These are phyloP conservation scores for Caenorhabditis uteleia DNA, from an alignment of 2,888 invertebrate genomes.

Conservation along the genomic window DNA sequence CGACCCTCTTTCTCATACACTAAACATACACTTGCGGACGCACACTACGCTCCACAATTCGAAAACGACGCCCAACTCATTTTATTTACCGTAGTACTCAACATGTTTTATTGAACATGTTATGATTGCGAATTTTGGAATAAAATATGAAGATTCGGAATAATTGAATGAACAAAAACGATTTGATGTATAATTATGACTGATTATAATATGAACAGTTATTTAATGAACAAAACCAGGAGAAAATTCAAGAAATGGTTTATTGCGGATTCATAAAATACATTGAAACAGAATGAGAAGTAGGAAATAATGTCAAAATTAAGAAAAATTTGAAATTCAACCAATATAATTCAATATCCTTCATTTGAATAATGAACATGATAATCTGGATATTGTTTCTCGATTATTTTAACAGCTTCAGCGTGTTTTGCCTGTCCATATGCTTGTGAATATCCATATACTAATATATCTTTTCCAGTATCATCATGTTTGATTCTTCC, in stretches of 20 bases:
- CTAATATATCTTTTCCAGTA: slow-evolving; percentile 80
- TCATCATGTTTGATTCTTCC: slow-evolving; percentile 87
- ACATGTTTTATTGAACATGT: not conserved
- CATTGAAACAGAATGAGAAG: not conserved
- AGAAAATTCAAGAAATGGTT: not conserved
- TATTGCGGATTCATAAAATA: not conserved
- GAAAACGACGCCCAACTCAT: too few species aligned
- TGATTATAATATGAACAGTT: not conserved
- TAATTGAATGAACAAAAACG: not conserved
- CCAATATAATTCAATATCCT: slow-evolving; percentile 76
- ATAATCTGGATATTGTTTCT: slow-evolving; percentile 80
- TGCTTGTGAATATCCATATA: slow-evolving; percentile 87
- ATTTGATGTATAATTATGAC: not conserved
- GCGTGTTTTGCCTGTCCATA: slow-evolving; percentile 90
- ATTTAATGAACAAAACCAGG: not conserved
- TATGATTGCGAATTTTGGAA: too few species aligned
- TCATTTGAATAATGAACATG: slow-evolving; percentile 83
- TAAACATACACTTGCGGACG: slow-evolving; percentile 22
- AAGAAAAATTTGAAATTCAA: too few species aligned
- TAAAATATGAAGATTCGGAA: too few species aligned
- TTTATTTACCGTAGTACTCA: not conserved
- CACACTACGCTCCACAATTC: slow-evolving; percentile 20
- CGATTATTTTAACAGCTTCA: slow-evolving; percentile 79
- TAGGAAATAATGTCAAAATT: too few species aligned
- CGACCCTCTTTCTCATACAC: slow-evolving; percentile 17